Conservation (phyloP, 30 jellyfish, hydroid and myxozoan genomes). For the Mastigias papua region DNA sequence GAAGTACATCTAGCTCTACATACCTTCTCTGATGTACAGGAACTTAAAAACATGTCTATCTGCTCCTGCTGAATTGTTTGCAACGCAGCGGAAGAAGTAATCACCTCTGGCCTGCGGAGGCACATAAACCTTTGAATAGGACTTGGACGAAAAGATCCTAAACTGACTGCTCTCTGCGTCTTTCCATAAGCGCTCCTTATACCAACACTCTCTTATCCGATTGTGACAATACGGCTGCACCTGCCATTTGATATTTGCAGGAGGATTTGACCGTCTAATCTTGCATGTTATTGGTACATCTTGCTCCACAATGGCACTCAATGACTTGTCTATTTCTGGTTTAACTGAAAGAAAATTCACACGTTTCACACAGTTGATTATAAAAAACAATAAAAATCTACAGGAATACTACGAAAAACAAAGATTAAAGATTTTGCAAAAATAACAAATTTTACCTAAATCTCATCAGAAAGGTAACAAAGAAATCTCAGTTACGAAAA, state of each 20-base stretch:
- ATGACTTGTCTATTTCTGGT: slow-evolving; percentile 35
- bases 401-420: too few species aligned
- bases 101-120: slow-evolving; percentile 12
- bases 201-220: slow-evolving; percentile 29
- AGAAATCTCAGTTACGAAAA: neutral
- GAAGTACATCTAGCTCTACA: too few species aligned
- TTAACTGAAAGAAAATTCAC: slow-evolving; percentile 21
- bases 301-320: slow-evolving; percentile 23
- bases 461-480: too few species aligned
- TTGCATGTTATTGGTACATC: slow-evolving; percentile 37
- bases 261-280: slow-evolving; percentile 44
- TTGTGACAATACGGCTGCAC: slow-evolving; percentile 53
- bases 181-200: slow-evolving; percentile 68
- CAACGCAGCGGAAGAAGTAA: slow-evolving; percentile 64
- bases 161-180: neutral
- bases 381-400: too few species aligned
- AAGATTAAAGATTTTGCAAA: too few species aligned
- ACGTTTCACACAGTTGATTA: too few species aligned
- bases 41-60: slow-evolving; percentile 37
- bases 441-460: too few species aligned
- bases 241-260: slow-evolving; percentile 55
- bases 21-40: slow-evolving; percentile 32
- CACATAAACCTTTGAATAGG: slow-evolving; percentile 6
- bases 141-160: neutral
- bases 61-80: slow-evolving; percentile 37